phyloP scores from a whole-genome alignment of 2,113 vertebrate species.

The Mungos mungo region DNA sequence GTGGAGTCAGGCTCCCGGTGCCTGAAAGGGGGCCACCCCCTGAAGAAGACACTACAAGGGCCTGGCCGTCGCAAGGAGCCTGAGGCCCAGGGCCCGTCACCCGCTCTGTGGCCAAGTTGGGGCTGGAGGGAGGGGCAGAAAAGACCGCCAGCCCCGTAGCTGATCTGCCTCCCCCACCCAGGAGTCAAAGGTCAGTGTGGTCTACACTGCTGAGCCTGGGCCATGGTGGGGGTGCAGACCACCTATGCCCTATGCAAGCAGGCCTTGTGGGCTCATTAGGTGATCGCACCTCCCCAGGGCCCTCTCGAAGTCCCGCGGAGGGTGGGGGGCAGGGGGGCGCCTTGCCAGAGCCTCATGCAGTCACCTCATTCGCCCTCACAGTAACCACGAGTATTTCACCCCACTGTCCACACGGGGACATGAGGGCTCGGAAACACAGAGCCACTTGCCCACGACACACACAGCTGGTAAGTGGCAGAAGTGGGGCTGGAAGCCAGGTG shows the following conservation, averaged over 20 bases:
- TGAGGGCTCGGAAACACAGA: background rate
- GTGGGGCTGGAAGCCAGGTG: background rate
- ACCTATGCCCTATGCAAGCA: background rate
- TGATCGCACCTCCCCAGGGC: background rate
- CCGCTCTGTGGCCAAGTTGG: background rate
- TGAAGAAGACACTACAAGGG: no score
- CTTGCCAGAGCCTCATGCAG: background rate
- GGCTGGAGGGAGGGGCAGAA: background rate
- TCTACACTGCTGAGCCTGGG: background rate
- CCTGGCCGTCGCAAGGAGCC: background rate
- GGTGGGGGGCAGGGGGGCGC: background rate
- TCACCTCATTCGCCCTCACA: background rate
- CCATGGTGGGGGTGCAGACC: rapidly evolving
- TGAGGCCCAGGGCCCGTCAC: background rate
- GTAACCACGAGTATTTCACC: background rate
- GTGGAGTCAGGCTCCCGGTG: background rate
- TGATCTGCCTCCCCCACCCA: background rate
- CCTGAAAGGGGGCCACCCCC: background rate
- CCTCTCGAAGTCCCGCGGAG: background rate
- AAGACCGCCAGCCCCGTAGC: background rate
- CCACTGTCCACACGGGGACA: background rate
- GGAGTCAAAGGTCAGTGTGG: background rate
- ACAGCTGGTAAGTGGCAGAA: background rate
- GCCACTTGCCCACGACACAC: background rate
- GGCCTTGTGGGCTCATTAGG: background rate